phyloP scores from a whole-genome alignment of 2,888 invertebrate species.

The Alsophila aescularia region DNA sequence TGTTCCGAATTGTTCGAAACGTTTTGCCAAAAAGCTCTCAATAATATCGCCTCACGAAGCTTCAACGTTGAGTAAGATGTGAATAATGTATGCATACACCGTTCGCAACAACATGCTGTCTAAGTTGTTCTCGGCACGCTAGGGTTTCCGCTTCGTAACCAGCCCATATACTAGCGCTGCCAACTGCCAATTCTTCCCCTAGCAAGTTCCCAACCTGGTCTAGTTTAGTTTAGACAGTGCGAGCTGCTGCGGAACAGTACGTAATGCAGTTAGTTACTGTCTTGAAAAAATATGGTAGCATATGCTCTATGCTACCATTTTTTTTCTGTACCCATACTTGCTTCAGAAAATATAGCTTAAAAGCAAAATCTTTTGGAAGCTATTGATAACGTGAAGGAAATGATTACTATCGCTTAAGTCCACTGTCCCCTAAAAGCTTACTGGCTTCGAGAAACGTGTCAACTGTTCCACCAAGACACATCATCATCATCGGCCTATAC shows the following conservation, averaged over 20 bases:
- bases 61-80: constrained; percentile 30
- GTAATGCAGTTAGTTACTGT: not conserved
- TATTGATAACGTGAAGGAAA: too few relatives aligned
- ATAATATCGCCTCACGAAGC: not conserved
- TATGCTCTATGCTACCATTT: too few relatives aligned
- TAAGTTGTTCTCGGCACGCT: constrained; percentile 22
- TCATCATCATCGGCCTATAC: too few relatives aligned
- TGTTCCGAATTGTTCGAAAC: too few relatives aligned
- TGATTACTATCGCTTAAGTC: too few relatives aligned
- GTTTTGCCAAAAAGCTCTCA: not conserved
- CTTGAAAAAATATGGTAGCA: too few relatives aligned
- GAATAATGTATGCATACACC: constrained; percentile 44
- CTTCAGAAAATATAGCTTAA: too few relatives aligned
- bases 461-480: too few relatives aligned
- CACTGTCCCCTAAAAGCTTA: too few relatives aligned
- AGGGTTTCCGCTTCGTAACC: constrained; percentile 17
- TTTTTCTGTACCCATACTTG: too few relatives aligned
- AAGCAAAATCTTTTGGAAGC: too few relatives aligned
- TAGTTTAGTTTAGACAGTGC: not conserved
- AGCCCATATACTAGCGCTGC: not conserved
- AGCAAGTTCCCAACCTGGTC: not conserved
- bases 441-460: too few relatives aligned
- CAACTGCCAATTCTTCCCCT: not conserved
- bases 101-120: constrained; percentile 35
- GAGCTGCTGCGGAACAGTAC: not conserved